These are phyloP conservation scores for Trachurus trachurus DNA, from an alignment of 2,797 vertebrate species.

Conservation along the genomic window DNA sequence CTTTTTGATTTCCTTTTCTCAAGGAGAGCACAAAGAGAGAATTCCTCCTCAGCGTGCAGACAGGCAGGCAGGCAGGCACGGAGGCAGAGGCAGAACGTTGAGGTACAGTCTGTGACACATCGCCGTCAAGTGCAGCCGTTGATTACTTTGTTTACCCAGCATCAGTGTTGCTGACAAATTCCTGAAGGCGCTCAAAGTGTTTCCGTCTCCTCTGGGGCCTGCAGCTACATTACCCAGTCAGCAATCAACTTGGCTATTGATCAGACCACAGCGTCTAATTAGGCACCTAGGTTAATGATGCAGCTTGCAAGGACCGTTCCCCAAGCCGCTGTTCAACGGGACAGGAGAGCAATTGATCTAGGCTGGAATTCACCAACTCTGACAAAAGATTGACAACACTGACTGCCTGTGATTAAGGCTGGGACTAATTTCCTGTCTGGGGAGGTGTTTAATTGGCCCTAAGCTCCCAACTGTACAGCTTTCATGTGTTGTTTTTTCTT, in stretches of 20 bases:
- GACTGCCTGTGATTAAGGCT: slow-evolving; percentile 81
- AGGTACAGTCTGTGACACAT: slow-evolving; percentile 62
- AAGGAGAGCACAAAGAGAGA: slow-evolving; percentile 63
- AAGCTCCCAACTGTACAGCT: slow-evolving; percentile 69
- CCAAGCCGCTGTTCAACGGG: slow-evolving; percentile 72
- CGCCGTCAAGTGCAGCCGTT: slow-evolving; percentile 67
- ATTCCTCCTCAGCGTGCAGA: slow-evolving; percentile 54
- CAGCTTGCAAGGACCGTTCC: slow-evolving; percentile 65
- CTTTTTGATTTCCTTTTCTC: slow-evolving; percentile 73
- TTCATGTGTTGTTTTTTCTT: slow-evolving; percentile 59
- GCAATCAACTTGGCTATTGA: slow-evolving; percentile 85
- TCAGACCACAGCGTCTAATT: slow-evolving; percentile 84
- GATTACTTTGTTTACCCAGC: slow-evolving; percentile 85
- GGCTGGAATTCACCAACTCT: slow-evolving; percentile 75
- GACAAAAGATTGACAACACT: slow-evolving; percentile 82
- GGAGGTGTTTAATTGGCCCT: slow-evolving; percentile 81
- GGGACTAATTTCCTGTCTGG: slow-evolving; percentile 80
- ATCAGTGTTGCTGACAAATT: slow-evolving; percentile 78
- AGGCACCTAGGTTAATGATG: slow-evolving; percentile 82
- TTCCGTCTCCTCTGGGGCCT: slow-evolving; percentile 68
- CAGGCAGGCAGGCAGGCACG: slow-evolving; percentile 40
- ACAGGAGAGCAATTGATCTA: slow-evolving; percentile 80
- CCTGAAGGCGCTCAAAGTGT: slow-evolving; percentile 76
- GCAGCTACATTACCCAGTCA: slow-evolving; percentile 76
- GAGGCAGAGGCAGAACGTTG: slow-evolving; percentile 30